Conservation (phyloP, 2,888 invertebrate genomes). For the Caenorhabditis becei region DNA sequence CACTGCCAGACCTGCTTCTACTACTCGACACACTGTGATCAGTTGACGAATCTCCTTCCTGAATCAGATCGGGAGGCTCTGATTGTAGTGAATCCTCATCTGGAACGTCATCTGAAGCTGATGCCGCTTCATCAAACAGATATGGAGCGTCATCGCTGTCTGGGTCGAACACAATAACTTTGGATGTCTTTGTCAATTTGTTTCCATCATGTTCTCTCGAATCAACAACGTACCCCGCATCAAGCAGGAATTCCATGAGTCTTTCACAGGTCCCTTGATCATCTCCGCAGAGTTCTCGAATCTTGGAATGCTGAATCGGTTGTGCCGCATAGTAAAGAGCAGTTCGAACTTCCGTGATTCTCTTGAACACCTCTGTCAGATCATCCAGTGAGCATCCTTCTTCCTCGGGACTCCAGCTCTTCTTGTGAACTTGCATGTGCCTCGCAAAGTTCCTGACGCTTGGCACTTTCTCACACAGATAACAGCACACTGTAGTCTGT, state of each 20-base stretch:
- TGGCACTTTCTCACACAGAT: not conserved
- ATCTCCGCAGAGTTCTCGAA: not conserved
- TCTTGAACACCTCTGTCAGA: conserved; percentile 3
- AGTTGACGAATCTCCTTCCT: no score
- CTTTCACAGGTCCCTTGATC: not conserved
- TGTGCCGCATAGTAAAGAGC: conserved; percentile 7
- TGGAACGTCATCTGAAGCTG: not conserved
- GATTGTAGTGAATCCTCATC: no score
- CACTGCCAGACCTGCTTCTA: conserved; percentile 4
- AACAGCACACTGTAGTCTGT: not conserved
- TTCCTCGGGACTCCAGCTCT: not conserved
- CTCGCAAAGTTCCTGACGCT: not conserved
- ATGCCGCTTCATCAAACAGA: not conserved
- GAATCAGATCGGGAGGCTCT: not conserved
- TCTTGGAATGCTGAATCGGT: not conserved
- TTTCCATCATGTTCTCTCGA: not conserved
- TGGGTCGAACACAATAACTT: not conserved
- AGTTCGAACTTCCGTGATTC: not conserved
- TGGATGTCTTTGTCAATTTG: not conserved
- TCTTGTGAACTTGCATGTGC: not conserved
- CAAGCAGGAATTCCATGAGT: not conserved
- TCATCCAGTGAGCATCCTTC: not conserved
- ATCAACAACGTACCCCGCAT: not conserved
- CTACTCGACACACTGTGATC: not conserved
- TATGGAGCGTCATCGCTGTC: not conserved